Evolutionary conservation across 2,888 invertebrate species (phyloP), one percentile per base, ranked within the genome.

Genomic region (Suillia variegata): DNA sequence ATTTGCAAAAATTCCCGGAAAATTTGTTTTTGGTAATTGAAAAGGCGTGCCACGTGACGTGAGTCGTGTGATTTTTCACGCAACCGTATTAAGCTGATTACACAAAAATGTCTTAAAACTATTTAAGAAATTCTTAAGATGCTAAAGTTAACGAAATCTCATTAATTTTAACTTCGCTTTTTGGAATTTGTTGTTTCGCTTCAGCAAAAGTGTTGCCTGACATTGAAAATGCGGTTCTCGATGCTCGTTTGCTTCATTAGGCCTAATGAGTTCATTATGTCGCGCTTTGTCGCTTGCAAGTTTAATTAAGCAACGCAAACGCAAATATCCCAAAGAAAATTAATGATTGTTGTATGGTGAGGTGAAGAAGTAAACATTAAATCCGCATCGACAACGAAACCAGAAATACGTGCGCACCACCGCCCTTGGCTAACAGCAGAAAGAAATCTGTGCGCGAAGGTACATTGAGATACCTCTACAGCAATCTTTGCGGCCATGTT

Each of bases 1-100:
- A 56, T 49, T 15, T 42, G 21, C 4, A 12, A 15, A 59, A 62
- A 61, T 73, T 74, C 73, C 49, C 38, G 57, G 73, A 73, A 73
- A 69, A 66, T 64, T 61, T 45, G 50, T n/a, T 24, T 21, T 18
- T 15, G 12, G 12, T 49, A 62, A 63, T 47, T 45, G 15, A 12
- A 15, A 13, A 50, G 54, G 53, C 33, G 45, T 56, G 18, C 18
- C 24, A 22, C 13, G 8, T 6, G n/a, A 55, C n/a, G n/a, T n/a
- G n/a, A n/a, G n/a, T 20, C 33, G 51, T 24, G 33, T 45, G 45
- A 17, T 20, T 45, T 45, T 18, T 45, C 18, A 18, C 20, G 45
- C 45, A 18, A 10, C n/a, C 20, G 18, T 45, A 18, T 6, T 18
- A 45, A 45, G 45, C 17, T 45, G 20, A 38, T 38, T 38, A n/a